Percentiles rank a stretch among this genome's conserved stretches.
Conservation (phyloP, 2,888 invertebrate genomes). For the Heliconius aoede region DNA sequence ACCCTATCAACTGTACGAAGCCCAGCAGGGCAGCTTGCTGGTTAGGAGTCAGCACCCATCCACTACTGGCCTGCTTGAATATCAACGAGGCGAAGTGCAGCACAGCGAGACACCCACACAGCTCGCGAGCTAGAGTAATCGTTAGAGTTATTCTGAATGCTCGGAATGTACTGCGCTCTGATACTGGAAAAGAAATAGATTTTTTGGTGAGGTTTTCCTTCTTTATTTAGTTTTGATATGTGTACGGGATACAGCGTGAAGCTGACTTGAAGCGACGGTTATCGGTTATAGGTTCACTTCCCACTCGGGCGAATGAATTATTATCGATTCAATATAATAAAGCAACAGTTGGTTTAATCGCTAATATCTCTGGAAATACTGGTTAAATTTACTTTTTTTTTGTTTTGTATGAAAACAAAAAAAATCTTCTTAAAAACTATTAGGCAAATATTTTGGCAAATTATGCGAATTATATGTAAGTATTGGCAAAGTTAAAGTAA, state of each 20-base stretch:
- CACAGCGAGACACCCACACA: slow-evolving; percentile 77
- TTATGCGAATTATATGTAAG: slow-evolving; percentile 1
- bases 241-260: too few species aligned
- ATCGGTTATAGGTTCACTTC: too few species aligned
- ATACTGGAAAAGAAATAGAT: slow-evolving; percentile 55
- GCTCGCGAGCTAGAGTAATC: slow-evolving; percentile 73
- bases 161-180: slow-evolving; percentile 71
- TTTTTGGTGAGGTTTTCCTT: neutral
- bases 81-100: slow-evolving; percentile 77
- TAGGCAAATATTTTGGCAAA: neutral
- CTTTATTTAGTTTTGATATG: too few species aligned
- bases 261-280: too few species aligned
- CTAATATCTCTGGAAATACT: too few species aligned
- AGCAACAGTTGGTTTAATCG: too few species aligned
- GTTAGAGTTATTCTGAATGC: slow-evolving; percentile 82
- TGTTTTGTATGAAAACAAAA: too few species aligned
- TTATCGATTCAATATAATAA: too few species aligned
- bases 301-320: too few species aligned
- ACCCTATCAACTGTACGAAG: slow-evolving; percentile 71
- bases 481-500: slow-evolving; percentile 15
- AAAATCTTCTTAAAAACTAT: too few species aligned
- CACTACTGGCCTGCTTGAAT: slow-evolving; percentile 68
- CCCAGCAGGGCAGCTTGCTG: slow-evolving; percentile 74
- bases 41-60: slow-evolving; percentile 68
- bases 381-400: too few species aligned